Base-by-base conservation (phyloP, 2,113 vertebrate genomes). In the Trinectes maculatus region DNA sequence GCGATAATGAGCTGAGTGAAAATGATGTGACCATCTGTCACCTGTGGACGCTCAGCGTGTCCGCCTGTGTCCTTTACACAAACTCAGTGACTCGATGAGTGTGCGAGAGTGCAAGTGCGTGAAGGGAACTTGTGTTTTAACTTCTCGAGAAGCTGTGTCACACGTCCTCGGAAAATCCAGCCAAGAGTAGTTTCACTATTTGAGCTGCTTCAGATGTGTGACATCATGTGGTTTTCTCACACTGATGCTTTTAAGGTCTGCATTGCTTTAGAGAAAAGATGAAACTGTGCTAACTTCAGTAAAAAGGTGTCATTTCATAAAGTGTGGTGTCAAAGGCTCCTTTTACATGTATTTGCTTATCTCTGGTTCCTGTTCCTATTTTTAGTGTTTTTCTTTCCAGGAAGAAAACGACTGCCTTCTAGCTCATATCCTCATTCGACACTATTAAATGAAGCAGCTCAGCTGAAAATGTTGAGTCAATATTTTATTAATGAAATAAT, bases 141-240 rank as follows among this genome's bases (percentile, higher is more conserved):
- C 68, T 49, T 79, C 51, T 13, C 24, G n/a, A 49, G 64, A 69
- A 70, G 47, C 69, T 54, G 44, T 77, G 26, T 53, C 71, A 39
- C 8, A 21, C 62, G 73, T 83, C 64, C 54, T 55, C 71, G 63
- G 39, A 71, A 61, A 72, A 80, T 72, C 66, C 80, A 75, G 83
- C 73, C 75, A 70, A 62, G 39, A 39, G 67, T 73, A 26, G 66
- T 54, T 65, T 64, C 52, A 39, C 68, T 69, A 21, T 79, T 68
- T 51, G 49, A 77, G 65, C 60, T 77, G 53, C 24, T 71, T 64
- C 59, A 61, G 51, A 77, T n/a, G 43, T 61, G 70, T 73, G 74
- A 74, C 19, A 71, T 82, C 22, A 47, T 37, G 77, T 68, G 47
- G 59, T 74, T 52, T 60, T 62, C 49, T 57, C 54, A 73, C 52